Conservation (phyloP, 2,797 vertebrate genomes). For the Danio aesculapii region DNA sequence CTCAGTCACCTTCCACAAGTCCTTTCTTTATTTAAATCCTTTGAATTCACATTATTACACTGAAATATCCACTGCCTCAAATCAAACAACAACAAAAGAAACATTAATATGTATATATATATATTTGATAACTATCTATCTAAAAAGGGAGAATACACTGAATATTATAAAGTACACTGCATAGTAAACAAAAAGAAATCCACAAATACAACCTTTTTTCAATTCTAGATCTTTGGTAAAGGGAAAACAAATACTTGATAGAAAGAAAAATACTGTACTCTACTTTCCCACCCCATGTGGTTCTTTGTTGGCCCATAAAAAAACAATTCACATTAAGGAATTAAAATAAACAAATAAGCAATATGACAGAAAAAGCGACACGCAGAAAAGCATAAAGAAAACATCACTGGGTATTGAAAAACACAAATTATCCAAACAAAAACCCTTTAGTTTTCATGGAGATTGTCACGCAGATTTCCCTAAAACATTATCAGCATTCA, state of each 20-base stretch:
- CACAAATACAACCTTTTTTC: neutral
- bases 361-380: neutral
- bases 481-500: constrained; percentile 35
- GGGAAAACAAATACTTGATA: constrained; percentile 31
- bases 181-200: constrained; percentile 20
- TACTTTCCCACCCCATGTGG: constrained; percentile 37
- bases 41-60: constrained; percentile 44
- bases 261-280: constrained; percentile 51
- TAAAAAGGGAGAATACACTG: constrained; percentile 35
- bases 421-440: constrained; percentile 12
- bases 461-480: constrained; percentile 28
- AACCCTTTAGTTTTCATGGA: neutral
- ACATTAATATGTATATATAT: neutral
- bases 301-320: constrained; percentile 33
- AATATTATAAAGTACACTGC: constrained; percentile 39
- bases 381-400: neutral
- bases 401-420: constrained; percentile 1
- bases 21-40: constrained; percentile 33
- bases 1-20: neutral
- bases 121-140: constrained; percentile 22
- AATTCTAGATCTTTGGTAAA: constrained; percentile 45
- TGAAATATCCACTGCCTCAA: constrained; percentile 33
- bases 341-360: constrained; percentile 28
- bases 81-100: constrained; percentile 23
- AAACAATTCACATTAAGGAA: constrained; percentile 30